These are phyloP conservation scores for Melitaea cinxia DNA, from an alignment of 1,140 invertebrate species.

Conservation along the genomic window DNA sequence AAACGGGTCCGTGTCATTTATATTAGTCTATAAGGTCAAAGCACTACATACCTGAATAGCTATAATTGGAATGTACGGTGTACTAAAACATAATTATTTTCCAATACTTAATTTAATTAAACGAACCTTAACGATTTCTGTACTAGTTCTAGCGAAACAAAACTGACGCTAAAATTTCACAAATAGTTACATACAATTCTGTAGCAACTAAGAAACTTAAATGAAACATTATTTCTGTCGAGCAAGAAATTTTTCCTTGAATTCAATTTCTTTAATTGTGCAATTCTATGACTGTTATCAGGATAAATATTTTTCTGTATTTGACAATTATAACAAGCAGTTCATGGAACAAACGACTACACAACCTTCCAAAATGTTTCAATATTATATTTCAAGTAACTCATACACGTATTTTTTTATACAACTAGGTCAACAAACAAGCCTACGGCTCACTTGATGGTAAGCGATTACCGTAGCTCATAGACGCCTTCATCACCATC, in stretches of 20 bases:
- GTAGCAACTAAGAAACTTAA: not conserved
- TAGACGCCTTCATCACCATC: no score
- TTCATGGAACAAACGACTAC: no score
- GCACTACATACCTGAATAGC: not conserved
- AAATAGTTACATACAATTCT: not conserved
- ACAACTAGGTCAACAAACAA: no score
- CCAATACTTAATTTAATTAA: not conserved
- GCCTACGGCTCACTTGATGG: no score
- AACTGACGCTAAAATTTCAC: not conserved
- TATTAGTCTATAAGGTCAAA: slow-evolving; percentile 16
- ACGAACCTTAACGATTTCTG: not conserved
- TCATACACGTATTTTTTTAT: no score
- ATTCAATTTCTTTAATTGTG: not conserved
- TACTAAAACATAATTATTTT: not conserved
- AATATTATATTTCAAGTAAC: no score
- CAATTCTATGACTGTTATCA: not conserved
- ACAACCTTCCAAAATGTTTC: no score
- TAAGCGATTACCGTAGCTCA: no score
- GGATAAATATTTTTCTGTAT: not conserved
- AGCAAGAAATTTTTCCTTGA: not conserved
- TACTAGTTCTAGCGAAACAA: not conserved
- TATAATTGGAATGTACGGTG: not conserved
- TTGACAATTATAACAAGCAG: no score
- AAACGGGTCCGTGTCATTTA: slow-evolving; percentile 31
- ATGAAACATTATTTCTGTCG: not conserved